phyloP scores from a whole-genome alignment of 2,113 vertebrate genomes.

The Poicephalus meyeri region DNA sequence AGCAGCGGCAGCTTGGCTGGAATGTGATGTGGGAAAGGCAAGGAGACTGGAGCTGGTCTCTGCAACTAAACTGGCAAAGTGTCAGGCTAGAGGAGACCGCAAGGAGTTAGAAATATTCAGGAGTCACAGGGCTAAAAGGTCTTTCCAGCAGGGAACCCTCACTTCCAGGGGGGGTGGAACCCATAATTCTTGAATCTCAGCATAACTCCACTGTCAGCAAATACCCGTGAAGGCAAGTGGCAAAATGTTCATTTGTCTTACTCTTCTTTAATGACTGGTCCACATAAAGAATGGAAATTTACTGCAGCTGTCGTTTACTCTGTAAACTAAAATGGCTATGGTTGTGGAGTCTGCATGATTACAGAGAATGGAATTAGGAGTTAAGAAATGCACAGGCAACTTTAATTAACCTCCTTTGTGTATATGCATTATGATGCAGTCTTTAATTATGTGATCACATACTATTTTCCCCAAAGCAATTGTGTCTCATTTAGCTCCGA shows the following conservation, averaged over 20 bases:
- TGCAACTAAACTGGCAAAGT: background rate
- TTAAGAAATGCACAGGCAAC: constrained; percentile 57
- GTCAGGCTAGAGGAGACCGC: background rate
- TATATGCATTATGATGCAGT: constrained; percentile 45
- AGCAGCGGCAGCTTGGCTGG: background rate
- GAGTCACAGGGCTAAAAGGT: background rate
- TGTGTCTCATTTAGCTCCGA: constrained; percentile 28
- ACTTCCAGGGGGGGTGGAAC: background rate
- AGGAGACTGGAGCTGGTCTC: background rate
- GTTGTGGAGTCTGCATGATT: constrained; percentile 44
- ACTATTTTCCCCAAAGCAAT: constrained; percentile 30
- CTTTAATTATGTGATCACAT: constrained; percentile 63
- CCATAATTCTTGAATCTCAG: background rate
- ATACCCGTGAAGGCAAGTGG: background rate
- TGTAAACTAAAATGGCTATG: constrained; percentile 27
- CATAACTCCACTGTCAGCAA: background rate
- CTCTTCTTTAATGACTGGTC: background rate
- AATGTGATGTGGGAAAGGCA: background rate
- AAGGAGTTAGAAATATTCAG: background rate
- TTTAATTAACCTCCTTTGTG: constrained; percentile 66
- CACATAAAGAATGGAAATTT: constrained; percentile 22
- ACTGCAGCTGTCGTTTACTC: constrained; percentile 3
- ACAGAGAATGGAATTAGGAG: constrained; percentile 52
- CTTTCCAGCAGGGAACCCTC: background rate
- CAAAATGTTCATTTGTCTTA: background rate